Percentiles rank a stretch among this genome's conserved stretches.
These are phyloP conservation scores for Drosophila kanekoi DNA, from an alignment of 2,888 invertebrate genomes.

Conservation along the genomic window DNA sequence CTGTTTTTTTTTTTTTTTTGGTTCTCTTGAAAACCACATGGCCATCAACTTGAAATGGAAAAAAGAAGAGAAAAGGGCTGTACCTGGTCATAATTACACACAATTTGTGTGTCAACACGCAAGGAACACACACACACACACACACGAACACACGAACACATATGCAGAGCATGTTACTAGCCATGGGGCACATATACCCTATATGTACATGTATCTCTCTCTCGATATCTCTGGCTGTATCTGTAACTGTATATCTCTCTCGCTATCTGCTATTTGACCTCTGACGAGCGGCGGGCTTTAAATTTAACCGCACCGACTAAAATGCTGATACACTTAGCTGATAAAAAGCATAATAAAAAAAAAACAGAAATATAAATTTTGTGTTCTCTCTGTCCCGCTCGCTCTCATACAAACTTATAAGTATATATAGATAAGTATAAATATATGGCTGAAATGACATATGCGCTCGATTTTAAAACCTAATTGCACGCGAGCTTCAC, in stretches of 20 bases:
- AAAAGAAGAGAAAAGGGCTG: conserved; percentile 8
- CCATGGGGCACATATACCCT: not conserved
- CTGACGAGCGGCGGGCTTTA: conserved; percentile 48
- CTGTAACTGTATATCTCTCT: conserved; percentile 23
- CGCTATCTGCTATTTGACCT: conserved; percentile 53
- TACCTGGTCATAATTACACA: conserved; percentile 24
- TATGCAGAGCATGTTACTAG: too few species aligned
- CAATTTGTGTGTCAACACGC: conserved; percentile 41
- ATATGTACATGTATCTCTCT: conserved; percentile 4
- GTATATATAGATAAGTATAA: conserved; percentile 48
- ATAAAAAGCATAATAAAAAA: conserved; percentile 41
- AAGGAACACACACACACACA: conserved; percentile 9
- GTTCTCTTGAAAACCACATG: conserved; percentile 11
- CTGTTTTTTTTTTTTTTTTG: conserved; percentile 1
- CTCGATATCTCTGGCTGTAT: conserved; percentile 12
- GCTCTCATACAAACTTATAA: conserved; percentile 7
- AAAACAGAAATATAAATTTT: conserved; percentile 3
- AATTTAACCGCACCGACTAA: conserved; percentile 50
- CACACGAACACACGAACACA: not conserved
- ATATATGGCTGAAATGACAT: conserved; percentile 56
- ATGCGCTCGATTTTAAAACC: conserved; percentile 53
- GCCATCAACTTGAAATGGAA: conserved; percentile 24
- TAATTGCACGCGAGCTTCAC: conserved; percentile 69
- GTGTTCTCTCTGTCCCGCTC: conserved; percentile 8
- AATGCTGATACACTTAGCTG: conserved; percentile 67